Base-by-base conservation (phyloP, 1,140 invertebrate genomes). In the Panagrolaimus sp. region DNA sequence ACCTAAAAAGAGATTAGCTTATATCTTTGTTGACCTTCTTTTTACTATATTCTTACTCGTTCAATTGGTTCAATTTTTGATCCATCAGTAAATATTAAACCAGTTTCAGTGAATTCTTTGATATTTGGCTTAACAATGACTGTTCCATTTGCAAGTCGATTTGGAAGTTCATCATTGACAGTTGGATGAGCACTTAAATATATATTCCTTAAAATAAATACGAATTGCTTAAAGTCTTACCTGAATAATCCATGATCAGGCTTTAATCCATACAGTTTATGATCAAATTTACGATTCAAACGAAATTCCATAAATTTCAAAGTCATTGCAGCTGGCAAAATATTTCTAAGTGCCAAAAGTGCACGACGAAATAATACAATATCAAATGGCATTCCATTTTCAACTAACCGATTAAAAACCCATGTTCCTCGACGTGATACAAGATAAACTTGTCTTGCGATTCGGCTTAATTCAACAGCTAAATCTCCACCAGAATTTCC, bases 401-500 rank as follows among this genome's bases (percentile, higher is more conserved):
- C 72, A 9, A 75, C 81, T 9, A 86, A 67, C 62, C 85, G 74
- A 68, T 82, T 82, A 5, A 84, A 75, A 1, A 87, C 70, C 86
- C 86, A 87, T 0, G 81, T 74, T 4, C 86, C 86, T 16, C 84
- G 72, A 8, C 86, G 74, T 8, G 86, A 86, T 27, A 85, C 85
- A 20, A 87, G 65, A 63, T 83, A 86, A 1, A 85, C 83, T 78
- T 80, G 44, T 48, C 82, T 79, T 9, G 85, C 77, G 9, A 85
- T 77, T 45, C 79, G 78, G 51, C 81, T 82, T 5, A 87, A 64
- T 67, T 87, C 87, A 5, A 84, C 84, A n/a, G 86, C 87, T 25
- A 86, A 83, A 73, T 87, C 87, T 5, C 78, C 84, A n/a, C 82
- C 87, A 3, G 87, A 87, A 74, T 87, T 87, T 7, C 87, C 87